phyloP scores from a whole-genome alignment of 2,113 vertebrate genomes.

The Protomyctophum bolini region DNA sequence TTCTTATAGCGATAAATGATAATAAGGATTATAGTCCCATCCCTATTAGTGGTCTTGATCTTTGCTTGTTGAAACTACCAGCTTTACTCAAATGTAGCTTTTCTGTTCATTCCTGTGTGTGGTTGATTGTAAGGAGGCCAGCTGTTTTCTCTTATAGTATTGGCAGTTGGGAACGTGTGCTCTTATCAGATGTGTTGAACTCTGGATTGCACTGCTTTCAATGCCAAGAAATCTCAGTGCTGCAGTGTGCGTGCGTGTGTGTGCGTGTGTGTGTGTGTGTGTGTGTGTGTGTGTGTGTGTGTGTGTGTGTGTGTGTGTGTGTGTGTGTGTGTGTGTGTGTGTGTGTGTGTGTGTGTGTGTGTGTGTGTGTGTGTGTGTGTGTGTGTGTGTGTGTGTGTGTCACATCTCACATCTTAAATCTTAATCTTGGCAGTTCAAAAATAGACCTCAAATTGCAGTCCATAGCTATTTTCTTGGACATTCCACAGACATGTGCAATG shows the following conservation, averaged over 20 bases:
- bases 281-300: no score
- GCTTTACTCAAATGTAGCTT: slow-evolving; percentile 52
- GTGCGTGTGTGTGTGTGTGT: no score
- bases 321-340: no score
- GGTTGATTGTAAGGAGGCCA: slow-evolving; percentile 48
- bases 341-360: no score
- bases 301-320: no score
- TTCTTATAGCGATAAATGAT: no score
- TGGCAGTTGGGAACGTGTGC: slow-evolving; percentile 19
- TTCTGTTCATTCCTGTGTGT: slow-evolving; percentile 30
- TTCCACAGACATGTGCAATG: slow-evolving; percentile 48
- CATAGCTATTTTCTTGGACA: slow-evolving; percentile 26
- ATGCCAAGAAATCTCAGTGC: no score
- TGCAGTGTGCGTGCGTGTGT: no score
- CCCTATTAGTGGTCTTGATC: slow-evolving; percentile 40
- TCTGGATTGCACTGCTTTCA: neutral
- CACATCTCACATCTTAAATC: neutral
- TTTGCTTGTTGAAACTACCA: slow-evolving; percentile 54
- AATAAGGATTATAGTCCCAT: no score
- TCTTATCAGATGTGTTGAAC: slow-evolving; percentile 18
- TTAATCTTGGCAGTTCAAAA: slow-evolving; percentile 20
- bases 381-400: neutral
- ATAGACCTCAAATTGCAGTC: slow-evolving; percentile 36
- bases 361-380: no score
- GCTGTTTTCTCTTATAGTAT: slow-evolving; percentile 38